Evolutionary conservation across 2,888 invertebrate genomes (phyloP).

Genomic region (Calliopum simillimum): DNA sequence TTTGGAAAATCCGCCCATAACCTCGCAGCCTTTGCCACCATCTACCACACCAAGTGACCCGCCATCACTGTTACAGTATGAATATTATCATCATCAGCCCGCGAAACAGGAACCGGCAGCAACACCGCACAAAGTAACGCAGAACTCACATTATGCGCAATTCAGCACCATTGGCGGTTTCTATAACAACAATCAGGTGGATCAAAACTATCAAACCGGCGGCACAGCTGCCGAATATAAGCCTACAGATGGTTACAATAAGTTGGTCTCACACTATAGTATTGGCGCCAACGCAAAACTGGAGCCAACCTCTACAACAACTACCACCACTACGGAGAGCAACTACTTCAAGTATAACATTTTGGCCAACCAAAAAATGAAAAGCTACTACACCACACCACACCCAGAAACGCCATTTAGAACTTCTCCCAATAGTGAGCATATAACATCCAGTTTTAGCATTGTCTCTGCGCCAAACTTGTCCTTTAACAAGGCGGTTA

Average conservation of each 20-base stretch:
- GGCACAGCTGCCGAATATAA: slow-evolving; percentile 31
- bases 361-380: slow-evolving; percentile 66
- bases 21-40: background rate
- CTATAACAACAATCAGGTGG: slow-evolving; percentile 65
- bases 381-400: slow-evolving; percentile 54
- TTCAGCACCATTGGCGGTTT: slow-evolving; percentile 71
- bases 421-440: slow-evolving; percentile 34
- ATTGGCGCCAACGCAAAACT: slow-evolving; percentile 45
- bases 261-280: slow-evolving; percentile 60
- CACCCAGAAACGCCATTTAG: slow-evolving; percentile 40
- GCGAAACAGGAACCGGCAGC: slow-evolving; percentile 33
- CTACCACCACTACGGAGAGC: slow-evolving; percentile 59
- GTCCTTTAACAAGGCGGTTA: slow-evolving; percentile 39
- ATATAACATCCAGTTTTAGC: slow-evolving; percentile 54
- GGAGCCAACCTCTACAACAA: slow-evolving; percentile 24
- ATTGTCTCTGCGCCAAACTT: slow-evolving; percentile 59
- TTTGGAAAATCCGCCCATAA: slow-evolving; percentile 57
- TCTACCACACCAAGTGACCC: background rate
- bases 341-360: slow-evolving; percentile 66
- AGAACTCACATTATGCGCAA: slow-evolving; percentile 72
- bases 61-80: slow-evolving; percentile 35
- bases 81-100: slow-evolving; percentile 41
- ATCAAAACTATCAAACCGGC: slow-evolving; percentile 27
- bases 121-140: slow-evolving; percentile 60
- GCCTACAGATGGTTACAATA: slow-evolving; percentile 47